Evolutionary conservation across 2,888 invertebrate genomes (phyloP).

Genomic region (Drosophila antonietae): DNA sequence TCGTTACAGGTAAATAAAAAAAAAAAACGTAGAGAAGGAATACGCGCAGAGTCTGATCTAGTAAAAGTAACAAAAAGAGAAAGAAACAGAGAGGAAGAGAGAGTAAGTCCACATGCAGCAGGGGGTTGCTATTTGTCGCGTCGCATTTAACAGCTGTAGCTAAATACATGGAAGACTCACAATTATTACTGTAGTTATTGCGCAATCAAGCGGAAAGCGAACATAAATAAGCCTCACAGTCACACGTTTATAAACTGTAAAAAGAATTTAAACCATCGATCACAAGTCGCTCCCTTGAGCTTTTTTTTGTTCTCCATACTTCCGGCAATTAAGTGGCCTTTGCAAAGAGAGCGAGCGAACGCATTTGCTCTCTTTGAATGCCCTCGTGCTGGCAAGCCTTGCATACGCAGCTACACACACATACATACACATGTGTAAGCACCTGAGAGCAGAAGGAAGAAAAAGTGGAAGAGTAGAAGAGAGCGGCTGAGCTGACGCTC

Average conservation of each 20-base stretch:
- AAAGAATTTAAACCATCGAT: slow-evolving; percentile 34
- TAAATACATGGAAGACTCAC: not conserved
- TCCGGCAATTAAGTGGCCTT: slow-evolving; percentile 28
- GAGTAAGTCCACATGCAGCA: not conserved
- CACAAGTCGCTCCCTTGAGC: slow-evolving; percentile 24
- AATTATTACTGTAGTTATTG: slow-evolving; percentile 25
- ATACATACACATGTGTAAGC: not conserved
- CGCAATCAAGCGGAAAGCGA: slow-evolving; percentile 26
- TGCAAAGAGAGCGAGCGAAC: slow-evolving; percentile 10
- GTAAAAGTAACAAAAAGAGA: not conserved
- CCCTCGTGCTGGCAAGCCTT: slow-evolving; percentile 4
- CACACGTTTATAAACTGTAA: slow-evolving; percentile 19
- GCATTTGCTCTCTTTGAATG: not conserved
- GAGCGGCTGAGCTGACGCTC: slow-evolving; percentile 28
- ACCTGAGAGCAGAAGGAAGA: slow-evolving; percentile 32
- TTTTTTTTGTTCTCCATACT: slow-evolving; percentile 19
- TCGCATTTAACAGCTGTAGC: slow-evolving; percentile 6
- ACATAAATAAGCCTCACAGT: slow-evolving; percentile 2
- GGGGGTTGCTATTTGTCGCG: not conserved
- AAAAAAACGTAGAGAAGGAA: not conserved
- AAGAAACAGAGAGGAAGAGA: not conserved
- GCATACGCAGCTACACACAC: not conserved
- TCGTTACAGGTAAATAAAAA: slow-evolving; percentile 29
- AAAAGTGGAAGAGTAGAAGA: slow-evolving; percentile 13
- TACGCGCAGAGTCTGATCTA: not conserved